Conservation (phyloP, 2,797 vertebrate genomes). For the Yasuhikotakia modesta region DNA sequence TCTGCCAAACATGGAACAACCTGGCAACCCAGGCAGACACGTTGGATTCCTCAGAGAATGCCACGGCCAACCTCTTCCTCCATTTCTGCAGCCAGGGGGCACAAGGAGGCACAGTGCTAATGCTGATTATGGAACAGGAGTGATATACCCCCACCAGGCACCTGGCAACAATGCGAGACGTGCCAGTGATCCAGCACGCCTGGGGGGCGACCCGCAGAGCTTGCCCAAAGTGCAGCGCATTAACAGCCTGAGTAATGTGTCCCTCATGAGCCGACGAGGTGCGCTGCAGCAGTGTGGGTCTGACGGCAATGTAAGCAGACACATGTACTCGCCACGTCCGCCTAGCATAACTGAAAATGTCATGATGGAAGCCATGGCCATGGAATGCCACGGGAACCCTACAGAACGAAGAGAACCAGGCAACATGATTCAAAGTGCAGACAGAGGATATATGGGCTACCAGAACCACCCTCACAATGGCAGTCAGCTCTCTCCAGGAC, state of each 20-base stretch:
- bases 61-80: slow-evolving; percentile 71
- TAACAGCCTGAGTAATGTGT: slow-evolving; percentile 78
- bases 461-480: slow-evolving; percentile 72
- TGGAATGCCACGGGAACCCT: slow-evolving; percentile 71
- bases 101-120: slow-evolving; percentile 82
- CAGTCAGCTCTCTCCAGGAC: slow-evolving; percentile 74
- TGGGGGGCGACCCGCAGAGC: slow-evolving; percentile 71
- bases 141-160: slow-evolving; percentile 78
- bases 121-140: slow-evolving; percentile 81
- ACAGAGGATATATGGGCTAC: slow-evolving; percentile 81
- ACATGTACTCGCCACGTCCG: slow-evolving; percentile 88
- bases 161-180: slow-evolving; percentile 77
- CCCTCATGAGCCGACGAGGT: slow-evolving; percentile 75
- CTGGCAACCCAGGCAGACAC: slow-evolving; percentile 62
- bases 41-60: slow-evolving; percentile 74
- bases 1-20: slow-evolving; percentile 82
- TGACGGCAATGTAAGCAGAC: slow-evolving; percentile 77
- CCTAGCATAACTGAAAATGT: slow-evolving; percentile 93
- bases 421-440: slow-evolving; percentile 73
- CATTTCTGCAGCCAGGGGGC: slow-evolving; percentile 74
- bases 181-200: slow-evolving; percentile 77
- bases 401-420: slow-evolving; percentile 70
- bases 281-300: slow-evolving; percentile 80
- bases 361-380: slow-evolving; percentile 85
- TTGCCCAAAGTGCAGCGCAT: slow-evolving; percentile 81